Conservation (phyloP, 1,140 invertebrate genomes). For the Conus ventricosus region DNA sequence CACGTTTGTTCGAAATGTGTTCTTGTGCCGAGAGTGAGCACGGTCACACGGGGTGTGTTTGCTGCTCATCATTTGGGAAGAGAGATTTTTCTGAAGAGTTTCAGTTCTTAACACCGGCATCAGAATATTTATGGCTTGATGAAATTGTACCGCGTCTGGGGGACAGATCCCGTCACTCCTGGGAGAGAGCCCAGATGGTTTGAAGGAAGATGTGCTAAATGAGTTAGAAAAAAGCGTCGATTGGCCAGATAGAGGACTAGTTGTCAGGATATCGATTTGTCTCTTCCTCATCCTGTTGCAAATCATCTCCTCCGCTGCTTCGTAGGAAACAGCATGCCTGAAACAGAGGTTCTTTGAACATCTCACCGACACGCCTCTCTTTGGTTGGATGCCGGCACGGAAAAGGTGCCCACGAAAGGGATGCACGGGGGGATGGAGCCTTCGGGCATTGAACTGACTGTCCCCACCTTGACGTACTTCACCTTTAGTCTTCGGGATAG, state of each 20-base stretch:
- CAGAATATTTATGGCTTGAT: not conserved
- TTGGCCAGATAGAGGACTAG: not conserved
- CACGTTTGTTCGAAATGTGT: not conserved
- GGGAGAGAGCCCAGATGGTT: not conserved
- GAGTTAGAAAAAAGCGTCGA: not conserved
- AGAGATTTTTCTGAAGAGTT: not conserved
- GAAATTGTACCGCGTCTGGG: not conserved
- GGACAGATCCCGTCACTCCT: not conserved
- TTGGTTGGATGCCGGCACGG: not conserved
- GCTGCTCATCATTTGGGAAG: not conserved
- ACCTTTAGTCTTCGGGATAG: not conserved
- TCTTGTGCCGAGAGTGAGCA: not conserved
- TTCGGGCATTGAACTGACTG: not conserved
- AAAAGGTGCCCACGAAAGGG: not conserved
- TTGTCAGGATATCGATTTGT: not conserved
- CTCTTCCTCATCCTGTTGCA: not conserved
- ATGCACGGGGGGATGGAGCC: not conserved
- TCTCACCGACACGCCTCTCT: not conserved
- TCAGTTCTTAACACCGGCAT: not conserved
- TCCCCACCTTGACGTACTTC: not conserved
- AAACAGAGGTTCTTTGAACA: conserved; percentile 12
- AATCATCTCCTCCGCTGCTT: too few species aligned
- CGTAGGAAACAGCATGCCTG: not conserved
- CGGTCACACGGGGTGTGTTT: not conserved
- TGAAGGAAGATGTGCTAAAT: not conserved